Evolutionary conservation across 2,888 invertebrate species (phyloP), one percentile per base, ranked within the genome.

Genomic region (Alentia gelatinosa): DNA sequence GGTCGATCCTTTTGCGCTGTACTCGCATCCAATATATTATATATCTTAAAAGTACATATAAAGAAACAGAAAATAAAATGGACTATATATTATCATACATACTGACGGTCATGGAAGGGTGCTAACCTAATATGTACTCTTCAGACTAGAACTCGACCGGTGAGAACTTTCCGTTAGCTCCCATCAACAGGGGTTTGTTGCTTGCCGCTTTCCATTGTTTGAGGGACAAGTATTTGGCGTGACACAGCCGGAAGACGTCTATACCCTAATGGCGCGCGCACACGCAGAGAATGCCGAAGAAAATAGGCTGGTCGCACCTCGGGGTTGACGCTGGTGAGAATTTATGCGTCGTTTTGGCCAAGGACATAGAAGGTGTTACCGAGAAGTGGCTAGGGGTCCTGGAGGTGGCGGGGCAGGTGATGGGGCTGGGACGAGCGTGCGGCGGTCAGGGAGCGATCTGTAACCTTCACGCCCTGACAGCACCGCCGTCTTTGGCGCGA

Each of bases 241-340:
- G 79, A 79, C 79, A 79, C 79, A 19, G n/a, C 79, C 79, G 79
- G 39, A 79, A 79, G 79, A 37, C 79, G 79, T 19, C 79, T n/a
- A 37, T 79, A 39, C 39, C 79, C 79, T 79, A 79, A 79, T 39
- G 79, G 79, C 79, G 79, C 79, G 39, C n/a, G 79, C 35, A 39
- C 79, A 79, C 39, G 79, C 39, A 37, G 35, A 35, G 37, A 23
- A 1, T 39, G 26, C 37, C 5, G 39, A 79, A 37, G 79, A 39
- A 79, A 79, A 79, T 79, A 39, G 79, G 79, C 79, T 1, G 37
- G 37, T 19, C 1, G 37, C 79, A 79, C 79, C 79, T 79, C 39
- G n/a, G 30, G 68, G 23, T 26, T 12, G 68, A 30, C 68, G n/a
- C 1, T 56, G 68, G 79, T 35, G 79, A n/a, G 37, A 79, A 79